Percentiles rank a stretch among this genome's conserved stretches.
These are phyloP conservation scores for Notocelia uddmanniana DNA, from an alignment of 2,888 invertebrate species.

Conservation along the genomic window DNA sequence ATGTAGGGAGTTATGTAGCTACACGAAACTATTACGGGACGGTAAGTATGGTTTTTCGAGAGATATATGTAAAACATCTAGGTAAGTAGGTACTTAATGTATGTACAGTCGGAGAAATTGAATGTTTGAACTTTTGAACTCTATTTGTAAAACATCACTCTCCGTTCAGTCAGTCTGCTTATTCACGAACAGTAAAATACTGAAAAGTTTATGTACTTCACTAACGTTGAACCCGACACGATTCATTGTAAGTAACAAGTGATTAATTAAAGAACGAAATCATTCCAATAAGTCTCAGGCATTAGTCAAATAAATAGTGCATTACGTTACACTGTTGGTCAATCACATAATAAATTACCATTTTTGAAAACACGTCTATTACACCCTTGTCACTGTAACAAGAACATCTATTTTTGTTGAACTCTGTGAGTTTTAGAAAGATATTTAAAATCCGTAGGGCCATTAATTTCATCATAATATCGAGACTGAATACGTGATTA, in stretches of 20 bases:
- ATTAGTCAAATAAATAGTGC: constrained; percentile 19
- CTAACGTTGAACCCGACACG: background rate
- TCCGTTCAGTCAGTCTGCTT: background rate
- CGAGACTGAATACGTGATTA: background rate
- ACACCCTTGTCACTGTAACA: background rate
- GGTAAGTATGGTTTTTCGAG: no score
- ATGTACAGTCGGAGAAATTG: no score
- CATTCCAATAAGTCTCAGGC: background rate
- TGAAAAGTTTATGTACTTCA: background rate
- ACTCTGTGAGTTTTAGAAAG: background rate
- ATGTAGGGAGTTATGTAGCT: no score
- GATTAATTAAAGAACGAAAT: constrained; percentile 6
- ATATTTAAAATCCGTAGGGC: background rate
- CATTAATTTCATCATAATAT: background rate
- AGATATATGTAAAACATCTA: no score
- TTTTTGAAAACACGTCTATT: background rate
- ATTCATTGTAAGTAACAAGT: no score
- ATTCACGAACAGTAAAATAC: no score
- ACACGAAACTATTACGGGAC: no score
- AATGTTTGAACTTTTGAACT: no score
- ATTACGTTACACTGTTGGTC: constrained; percentile 1
- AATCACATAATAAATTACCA: background rate
- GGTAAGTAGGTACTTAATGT: no score
- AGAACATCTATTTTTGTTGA: background rate
- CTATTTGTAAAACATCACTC: no score